Evolutionary conservation across 1,140 invertebrate species (phyloP), one percentile per base, ranked within the genome.

Genomic region (Patella vulgata): DNA sequence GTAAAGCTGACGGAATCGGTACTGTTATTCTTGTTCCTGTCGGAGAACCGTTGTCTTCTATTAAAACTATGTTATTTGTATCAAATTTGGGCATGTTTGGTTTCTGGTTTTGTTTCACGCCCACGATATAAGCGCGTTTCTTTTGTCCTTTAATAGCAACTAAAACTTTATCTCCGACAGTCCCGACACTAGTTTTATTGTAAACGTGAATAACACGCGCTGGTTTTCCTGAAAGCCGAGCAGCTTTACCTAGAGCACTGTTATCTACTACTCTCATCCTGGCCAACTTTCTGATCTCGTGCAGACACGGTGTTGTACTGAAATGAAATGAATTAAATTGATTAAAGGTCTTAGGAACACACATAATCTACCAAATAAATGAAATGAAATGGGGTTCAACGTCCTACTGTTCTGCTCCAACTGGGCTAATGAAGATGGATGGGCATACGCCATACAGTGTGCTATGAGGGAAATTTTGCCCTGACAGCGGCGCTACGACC

Each of bases 71-170:
- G 85, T 99, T 99, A 79, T 99, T 99, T 67, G 90, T 94, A 82
- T 99, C 97, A 85, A 94, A 97, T 77, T 91, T 92, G 0, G 97
- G 97, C 33, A 96, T 87, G 81, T 93, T 91, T 4, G 90, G 80
- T 58, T 89, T 88, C 78, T 97, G 93, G 57, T 88, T 89, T 78
- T 94, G 90, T 52, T 78, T 77, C 79, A 95, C 95, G 0, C 97
- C 97, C 25, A 99, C 96, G 48, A 99, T 87, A 63, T 96, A 93
- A 2, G 91, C 97, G 84, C 96, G 96, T 79, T 95, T 96, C 88
- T 96, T 99, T 80, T 98, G 91, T 28, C 97, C 97, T 83, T 93
- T 94, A 68, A 99, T 94, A 3, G 97, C 95, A n/a, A 99, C 90
- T 70, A 99, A 78, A 11, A 99, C 91, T 74, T 83, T 83, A 68